Evolutionary conservation across 1,140 invertebrate species (phyloP).

Genomic region (Drosophila prosaltans): DNA sequence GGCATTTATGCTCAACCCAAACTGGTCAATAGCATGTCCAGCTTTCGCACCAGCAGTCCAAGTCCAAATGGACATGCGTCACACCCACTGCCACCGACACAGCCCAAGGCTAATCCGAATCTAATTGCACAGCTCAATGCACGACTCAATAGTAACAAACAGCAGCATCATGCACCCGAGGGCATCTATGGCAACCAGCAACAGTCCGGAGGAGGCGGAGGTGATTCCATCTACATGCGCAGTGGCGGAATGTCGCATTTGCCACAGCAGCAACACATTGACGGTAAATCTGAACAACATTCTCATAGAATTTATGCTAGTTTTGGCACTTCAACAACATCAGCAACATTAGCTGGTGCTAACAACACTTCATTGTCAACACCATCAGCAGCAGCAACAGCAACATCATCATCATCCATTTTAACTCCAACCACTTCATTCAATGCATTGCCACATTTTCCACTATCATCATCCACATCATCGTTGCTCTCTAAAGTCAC

Average conservation of each 20-base stretch:
- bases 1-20: slow-evolving; percentile 82
- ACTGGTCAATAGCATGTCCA: slow-evolving; percentile 79
- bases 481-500: slow-evolving; percentile 81
- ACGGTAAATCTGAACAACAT: slow-evolving; percentile 79
- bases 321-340: slow-evolving; percentile 69
- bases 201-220: slow-evolving; percentile 39
- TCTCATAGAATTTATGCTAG: slow-evolving; percentile 82
- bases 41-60: slow-evolving; percentile 77
- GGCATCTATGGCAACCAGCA: slow-evolving; percentile 72
- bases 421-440: slow-evolving; percentile 58
- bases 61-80: slow-evolving; percentile 71
- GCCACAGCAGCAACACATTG: slow-evolving; percentile 81
- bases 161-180: slow-evolving; percentile 53
- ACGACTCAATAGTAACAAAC: slow-evolving; percentile 75
- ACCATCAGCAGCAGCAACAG: slow-evolving; percentile 34
- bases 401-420: slow-evolving; percentile 40
- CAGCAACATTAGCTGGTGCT: slow-evolving; percentile 33
- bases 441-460: slow-evolving; percentile 80
- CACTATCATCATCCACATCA: slow-evolving; percentile 79
- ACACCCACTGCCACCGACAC: slow-evolving; percentile 73
- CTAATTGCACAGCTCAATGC: slow-evolving; percentile 82
- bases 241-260: slow-evolving; percentile 63
- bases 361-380: slow-evolving; percentile 7
- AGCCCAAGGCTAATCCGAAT: slow-evolving; percentile 81
- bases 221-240: slow-evolving; percentile 64